Conservation (phyloP, 2,113 vertebrate species). For the Lophius piscatorius region DNA sequence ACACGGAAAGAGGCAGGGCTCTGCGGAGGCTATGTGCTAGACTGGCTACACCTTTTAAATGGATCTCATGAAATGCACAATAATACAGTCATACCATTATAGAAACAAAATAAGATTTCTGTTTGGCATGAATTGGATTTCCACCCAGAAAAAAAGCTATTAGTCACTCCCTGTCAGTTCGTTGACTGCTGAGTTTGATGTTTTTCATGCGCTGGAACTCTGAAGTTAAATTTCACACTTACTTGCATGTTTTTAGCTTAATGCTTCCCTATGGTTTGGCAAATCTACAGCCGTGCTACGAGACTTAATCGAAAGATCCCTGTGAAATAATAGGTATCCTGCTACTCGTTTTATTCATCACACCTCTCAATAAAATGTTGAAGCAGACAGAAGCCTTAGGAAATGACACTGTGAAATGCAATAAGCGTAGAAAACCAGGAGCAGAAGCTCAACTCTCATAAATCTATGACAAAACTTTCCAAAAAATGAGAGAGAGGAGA, state of each 20-base stretch:
- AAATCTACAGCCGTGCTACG: conserved; percentile 60
- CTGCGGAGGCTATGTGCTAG: conserved; percentile 65
- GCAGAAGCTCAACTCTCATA: conserved; percentile 69
- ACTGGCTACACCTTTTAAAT: conserved; percentile 76
- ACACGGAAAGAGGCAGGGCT: conserved; percentile 60
- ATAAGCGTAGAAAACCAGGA: conserved; percentile 63
- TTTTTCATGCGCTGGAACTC: conserved; percentile 56
- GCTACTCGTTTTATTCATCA: conserved; percentile 62
- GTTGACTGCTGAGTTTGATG: conserved; percentile 69
- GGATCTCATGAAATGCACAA: conserved; percentile 80
- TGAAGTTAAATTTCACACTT: conserved; percentile 68
- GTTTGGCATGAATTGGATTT: conserved; percentile 84
- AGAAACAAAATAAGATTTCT: conserved; percentile 83
- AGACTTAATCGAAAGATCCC: conserved; percentile 48
- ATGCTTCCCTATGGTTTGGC: conserved; percentile 46
- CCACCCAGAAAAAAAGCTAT: conserved; percentile 70
- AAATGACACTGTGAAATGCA: conserved; percentile 71
- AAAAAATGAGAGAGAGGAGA: conserved; percentile 67
- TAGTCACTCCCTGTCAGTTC: conserved; percentile 79
- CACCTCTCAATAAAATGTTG: conserved; percentile 62
- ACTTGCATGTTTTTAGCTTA: conserved; percentile 66
- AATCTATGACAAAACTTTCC: conserved; percentile 80
- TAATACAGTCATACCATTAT: conserved; percentile 80
- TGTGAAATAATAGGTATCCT: conserved; percentile 38
- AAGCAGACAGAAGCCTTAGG: conserved; percentile 65